Percentiles rank a stretch among this genome's conserved stretches.
phyloP scores from a whole-genome alignment of 2,888 invertebrate genomes.

The Eulithis testata region DNA sequence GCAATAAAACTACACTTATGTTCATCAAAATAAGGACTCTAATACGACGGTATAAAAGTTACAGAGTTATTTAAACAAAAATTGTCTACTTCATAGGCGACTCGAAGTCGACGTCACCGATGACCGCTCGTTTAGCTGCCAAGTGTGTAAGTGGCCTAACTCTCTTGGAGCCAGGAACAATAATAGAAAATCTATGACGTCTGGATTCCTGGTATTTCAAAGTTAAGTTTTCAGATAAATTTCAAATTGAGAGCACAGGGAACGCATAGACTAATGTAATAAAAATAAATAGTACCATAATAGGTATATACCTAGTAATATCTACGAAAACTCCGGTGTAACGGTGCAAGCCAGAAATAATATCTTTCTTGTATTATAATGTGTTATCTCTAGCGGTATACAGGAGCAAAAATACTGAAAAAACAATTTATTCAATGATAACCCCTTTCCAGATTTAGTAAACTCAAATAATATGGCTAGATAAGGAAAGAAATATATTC shows the following conservation, averaged over 20 bases:
- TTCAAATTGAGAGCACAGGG: conserved; percentile 1
- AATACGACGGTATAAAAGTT: too few species aligned
- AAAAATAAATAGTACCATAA: too few species aligned
- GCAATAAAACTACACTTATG: too few species aligned
- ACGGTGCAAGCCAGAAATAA: too few species aligned
- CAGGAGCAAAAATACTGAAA: background rate
- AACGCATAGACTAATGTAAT: too few species aligned
- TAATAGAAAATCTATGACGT: conserved; percentile 2
- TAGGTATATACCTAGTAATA: too few species aligned
- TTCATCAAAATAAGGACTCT: background rate
- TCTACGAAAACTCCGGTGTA: too few species aligned
- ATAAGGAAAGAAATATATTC: conserved; percentile 14
- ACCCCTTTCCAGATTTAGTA: conserved; percentile 1
- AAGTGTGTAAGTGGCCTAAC: background rate
- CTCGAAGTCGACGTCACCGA: too few species aligned
- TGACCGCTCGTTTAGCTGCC: too few species aligned
- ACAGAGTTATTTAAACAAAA: too few species aligned
- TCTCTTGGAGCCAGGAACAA: background rate
- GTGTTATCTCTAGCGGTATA: background rate
- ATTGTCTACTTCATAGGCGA: too few species aligned
- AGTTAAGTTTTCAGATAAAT: conserved; percentile 19
- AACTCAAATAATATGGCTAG: conserved; percentile 1
- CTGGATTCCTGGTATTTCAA: conserved; percentile 1
- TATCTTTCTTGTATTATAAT: too few species aligned
- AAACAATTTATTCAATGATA: background rate